Base-by-base conservation (phyloP, 2,888 invertebrate species). In the Eupelmus urozonus region DNA sequence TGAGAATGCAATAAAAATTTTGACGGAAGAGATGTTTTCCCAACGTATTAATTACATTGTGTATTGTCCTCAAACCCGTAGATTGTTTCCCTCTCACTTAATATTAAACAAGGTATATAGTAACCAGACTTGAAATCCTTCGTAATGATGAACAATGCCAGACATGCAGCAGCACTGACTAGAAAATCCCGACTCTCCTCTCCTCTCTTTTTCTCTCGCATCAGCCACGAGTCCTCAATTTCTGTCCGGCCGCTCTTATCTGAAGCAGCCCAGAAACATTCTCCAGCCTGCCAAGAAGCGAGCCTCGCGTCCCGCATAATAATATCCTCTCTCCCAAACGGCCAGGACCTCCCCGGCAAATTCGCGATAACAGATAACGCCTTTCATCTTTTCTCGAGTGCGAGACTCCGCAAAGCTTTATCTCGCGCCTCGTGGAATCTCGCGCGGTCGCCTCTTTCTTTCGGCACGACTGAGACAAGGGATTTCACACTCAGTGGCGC, bases 401-500 rank as follows among this genome's bases (percentile, higher is more conserved):
- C 70, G 23, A 34, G 34, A 34, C 27, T 20, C 11, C 29, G 62
- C 29, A 60, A 51, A 42, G 57, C 60, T 60, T 51, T 60, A 60
- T 55, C 57, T 60, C 60, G 13, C 55, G 40, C 20, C 57, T 70
- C 55, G 57, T 45, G n/a, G 9, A 34, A 34, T 34, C 20, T 59
- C 49, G 45, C 9, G 53, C 29, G 49, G 29, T 5, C 9, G 25
- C 27, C 16, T 49, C 27, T 20, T 53, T 53, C 23, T 18, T 5
- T 20, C 27, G 9, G 29, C 59, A 11, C n/a, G 42, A 40, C 23
- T 45, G 25, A 67, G 72, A 78, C 66, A 78, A 78, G 66, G 70
- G 76, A 78, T 78, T 78, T 78, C 55, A 78, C 72, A 78, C 77
- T 78, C 67, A 55, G 72, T 55, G 29, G 67, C 18, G 66, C 77